These are phyloP conservation scores for Orchesella flavescens DNA, from an alignment of 2,888 invertebrate genomes.

Conservation along the genomic window DNA sequence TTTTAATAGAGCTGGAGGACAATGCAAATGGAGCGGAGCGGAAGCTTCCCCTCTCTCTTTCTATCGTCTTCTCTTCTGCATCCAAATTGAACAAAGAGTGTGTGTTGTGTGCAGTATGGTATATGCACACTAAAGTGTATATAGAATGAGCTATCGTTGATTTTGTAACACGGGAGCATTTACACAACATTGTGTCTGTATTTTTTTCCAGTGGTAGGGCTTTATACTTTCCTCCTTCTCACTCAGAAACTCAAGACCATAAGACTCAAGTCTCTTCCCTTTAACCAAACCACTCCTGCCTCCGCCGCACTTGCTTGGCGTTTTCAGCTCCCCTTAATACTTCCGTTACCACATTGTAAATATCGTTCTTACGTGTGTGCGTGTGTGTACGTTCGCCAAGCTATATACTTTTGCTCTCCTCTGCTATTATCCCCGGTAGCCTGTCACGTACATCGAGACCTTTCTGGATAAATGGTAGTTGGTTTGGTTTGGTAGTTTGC, in stretches of 20 bases:
- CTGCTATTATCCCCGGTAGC: neutral
- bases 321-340: constrained; percentile 38
- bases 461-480: too few relatives aligned
- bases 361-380: constrained; percentile 25
- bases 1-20: constrained; percentile 60
- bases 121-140: neutral
- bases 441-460: constrained; percentile 27
- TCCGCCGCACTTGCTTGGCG: neutral
- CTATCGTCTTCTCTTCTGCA: constrained; percentile 3
- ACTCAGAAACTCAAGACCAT: too few relatives aligned
- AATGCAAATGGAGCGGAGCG: constrained; percentile 61
- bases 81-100: constrained; percentile 31
- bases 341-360: constrained; percentile 58
- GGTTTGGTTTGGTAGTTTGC: too few relatives aligned
- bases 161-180: neutral
- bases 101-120: neutral
- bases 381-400: neutral
- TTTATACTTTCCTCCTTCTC: neutral
- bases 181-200: too few relatives aligned
- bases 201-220: neutral
- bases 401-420: neutral
- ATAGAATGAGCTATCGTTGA: constrained; percentile 18
- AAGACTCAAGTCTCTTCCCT: too few relatives aligned
- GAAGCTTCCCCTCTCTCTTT: constrained; percentile 34
- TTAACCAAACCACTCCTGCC: neutral